These are phyloP conservation scores for Margaritifera margaritifera DNA, from an alignment of 2,888 invertebrate species.

Conservation along the genomic window DNA sequence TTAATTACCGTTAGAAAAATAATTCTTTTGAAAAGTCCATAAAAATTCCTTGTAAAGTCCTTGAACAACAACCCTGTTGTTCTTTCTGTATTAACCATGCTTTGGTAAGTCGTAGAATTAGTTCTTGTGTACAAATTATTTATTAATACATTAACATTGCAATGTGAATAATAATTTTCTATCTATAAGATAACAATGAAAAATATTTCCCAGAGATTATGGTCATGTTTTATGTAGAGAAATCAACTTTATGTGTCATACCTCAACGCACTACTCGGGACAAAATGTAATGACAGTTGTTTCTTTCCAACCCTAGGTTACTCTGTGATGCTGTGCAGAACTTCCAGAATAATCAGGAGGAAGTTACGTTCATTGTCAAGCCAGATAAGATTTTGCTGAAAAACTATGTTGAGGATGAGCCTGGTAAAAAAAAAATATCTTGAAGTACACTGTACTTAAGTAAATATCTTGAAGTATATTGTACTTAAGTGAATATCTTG, in stretches of 20 bases:
- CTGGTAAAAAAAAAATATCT: slow-evolving; percentile 72
- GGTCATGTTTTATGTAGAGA: too few species aligned
- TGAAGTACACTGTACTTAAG: background rate
- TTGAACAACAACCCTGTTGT: too few species aligned
- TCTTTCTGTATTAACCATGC: too few species aligned
- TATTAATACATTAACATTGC: too few species aligned
- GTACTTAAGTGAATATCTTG: background rate
- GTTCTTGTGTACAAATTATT: too few species aligned
- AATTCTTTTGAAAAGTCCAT: too few species aligned
- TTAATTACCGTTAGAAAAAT: too few species aligned
- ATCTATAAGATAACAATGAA: too few species aligned
- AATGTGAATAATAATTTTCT: too few species aligned
- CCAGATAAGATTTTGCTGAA: slow-evolving; percentile 80
- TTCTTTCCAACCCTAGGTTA: slow-evolving; percentile 71
- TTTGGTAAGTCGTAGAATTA: too few species aligned
- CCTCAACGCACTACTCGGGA: background rate
- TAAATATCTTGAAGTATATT: background rate
- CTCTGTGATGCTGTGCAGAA: slow-evolving; percentile 84
- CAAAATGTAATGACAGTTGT: background rate
- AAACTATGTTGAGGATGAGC: slow-evolving; percentile 83
- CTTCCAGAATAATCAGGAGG: slow-evolving; percentile 86
- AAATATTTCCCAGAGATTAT: too few species aligned
- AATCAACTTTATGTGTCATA: background rate
- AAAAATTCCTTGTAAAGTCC: too few species aligned
- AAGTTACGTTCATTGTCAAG: slow-evolving; percentile 84